Conservation (phyloP, 2,888 invertebrate genomes). For the Formica aserva region DNA sequence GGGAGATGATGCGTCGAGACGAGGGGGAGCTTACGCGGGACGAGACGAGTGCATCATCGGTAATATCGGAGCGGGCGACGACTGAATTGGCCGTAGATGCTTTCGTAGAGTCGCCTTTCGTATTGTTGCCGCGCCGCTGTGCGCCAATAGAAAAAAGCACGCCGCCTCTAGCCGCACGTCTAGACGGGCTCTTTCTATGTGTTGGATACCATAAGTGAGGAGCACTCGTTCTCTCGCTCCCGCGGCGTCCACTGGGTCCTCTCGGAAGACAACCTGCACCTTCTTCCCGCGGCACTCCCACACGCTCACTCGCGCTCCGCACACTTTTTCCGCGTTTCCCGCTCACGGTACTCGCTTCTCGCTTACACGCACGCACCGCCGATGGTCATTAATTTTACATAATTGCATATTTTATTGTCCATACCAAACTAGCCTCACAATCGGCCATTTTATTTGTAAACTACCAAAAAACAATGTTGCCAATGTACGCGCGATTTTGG, state of each 20-base stretch:
- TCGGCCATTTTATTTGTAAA: conserved; percentile 86
- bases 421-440: conserved; percentile 85
- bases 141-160: conserved; percentile 75
- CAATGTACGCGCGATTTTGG: conserved; percentile 83
- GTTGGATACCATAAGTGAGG: conserved; percentile 73
- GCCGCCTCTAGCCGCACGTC: conserved; percentile 48
- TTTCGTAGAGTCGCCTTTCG: conserved; percentile 61
- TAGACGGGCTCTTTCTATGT: conserved; percentile 62
- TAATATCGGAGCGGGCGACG: conserved; percentile 64
- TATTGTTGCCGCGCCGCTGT: conserved; percentile 77
- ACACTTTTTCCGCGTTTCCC: conserved; percentile 67
- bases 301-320: conserved; percentile 72
- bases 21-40: neutral
- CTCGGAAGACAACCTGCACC: conserved; percentile 80
- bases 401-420: conserved; percentile 82
- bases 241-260: conserved; percentile 80
- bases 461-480: conserved; percentile 84
- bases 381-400: conserved; percentile 81
- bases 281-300: conserved; percentile 78
- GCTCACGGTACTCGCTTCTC: conserved; percentile 67
- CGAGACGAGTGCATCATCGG: conserved; percentile 64
- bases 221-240: conserved; percentile 69
- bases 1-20: conserved; percentile 25
- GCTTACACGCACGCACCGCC: conserved; percentile 75
- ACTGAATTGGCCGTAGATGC: conserved; percentile 55